Evolutionary conservation across 2,113 vertebrate genomes (phyloP).

Genomic region (Chionomys nivalis): DNA sequence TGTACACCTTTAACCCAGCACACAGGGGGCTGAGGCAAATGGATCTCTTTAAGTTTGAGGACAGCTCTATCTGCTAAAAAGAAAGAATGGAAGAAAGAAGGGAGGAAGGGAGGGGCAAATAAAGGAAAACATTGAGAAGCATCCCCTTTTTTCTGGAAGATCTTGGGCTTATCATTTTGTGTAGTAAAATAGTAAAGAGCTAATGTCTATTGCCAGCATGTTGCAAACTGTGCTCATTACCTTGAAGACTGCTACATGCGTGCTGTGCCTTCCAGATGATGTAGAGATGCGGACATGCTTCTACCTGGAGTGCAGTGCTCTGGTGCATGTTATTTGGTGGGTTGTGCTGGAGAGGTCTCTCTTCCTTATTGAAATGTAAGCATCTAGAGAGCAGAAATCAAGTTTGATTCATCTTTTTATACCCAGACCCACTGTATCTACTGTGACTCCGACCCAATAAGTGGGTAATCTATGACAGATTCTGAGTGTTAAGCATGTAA

Average conservation of each 20-base stretch:
- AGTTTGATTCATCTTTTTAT: neutral
- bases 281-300: neutral
- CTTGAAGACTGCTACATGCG: neutral
- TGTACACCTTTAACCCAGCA: neutral
- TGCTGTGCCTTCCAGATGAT: neutral
- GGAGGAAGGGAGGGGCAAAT: neutral
- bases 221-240: neutral
- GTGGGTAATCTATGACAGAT: neutral
- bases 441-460: neutral
- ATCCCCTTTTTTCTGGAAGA: neutral
- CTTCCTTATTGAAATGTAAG: neutral
- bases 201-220: neutral
- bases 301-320: neutral
- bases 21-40: neutral
- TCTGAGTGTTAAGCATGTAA: conserved; percentile 1
- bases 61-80: neutral
- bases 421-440: neutral
- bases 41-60: neutral
- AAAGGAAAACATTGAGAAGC: neutral
- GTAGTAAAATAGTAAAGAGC: neutral
- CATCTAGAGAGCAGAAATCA: neutral
- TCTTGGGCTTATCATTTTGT: conserved; percentile 18
- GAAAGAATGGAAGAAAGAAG: neutral
- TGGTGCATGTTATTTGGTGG: neutral
- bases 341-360: neutral